Percentiles rank a stretch among this genome's conserved stretches.
Evolutionary conservation across 2,113 vertebrate genomes (phyloP).

Genomic region (Nannospalax galili): DNA sequence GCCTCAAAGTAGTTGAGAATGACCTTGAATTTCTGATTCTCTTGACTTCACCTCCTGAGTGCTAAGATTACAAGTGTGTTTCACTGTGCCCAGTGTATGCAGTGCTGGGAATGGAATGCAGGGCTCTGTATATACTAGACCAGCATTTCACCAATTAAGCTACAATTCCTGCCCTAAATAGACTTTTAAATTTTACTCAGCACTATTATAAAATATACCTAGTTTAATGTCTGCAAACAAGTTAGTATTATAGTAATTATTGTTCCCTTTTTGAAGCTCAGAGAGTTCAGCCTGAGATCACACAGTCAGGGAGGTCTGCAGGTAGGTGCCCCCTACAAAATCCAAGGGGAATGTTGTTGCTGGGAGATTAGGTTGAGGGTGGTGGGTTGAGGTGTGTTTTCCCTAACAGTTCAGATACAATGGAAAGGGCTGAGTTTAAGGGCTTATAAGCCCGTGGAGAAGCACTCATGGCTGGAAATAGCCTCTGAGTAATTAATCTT

Average conservation of each 20-base stretch:
- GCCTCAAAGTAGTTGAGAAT: neutral
- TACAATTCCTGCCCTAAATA: neutral
- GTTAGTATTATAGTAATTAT: neutral
- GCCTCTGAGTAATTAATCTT: neutral
- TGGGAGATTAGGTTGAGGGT: too few species aligned
- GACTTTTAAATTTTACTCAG: neutral
- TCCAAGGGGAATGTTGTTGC: neutral
- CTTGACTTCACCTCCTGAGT: neutral
- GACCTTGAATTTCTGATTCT: neutral
- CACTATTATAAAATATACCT: neutral
- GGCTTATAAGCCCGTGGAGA: neutral
- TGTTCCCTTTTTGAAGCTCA: neutral
- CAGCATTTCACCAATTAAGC: too few species aligned
- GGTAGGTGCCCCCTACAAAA: neutral
- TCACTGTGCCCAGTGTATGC: too few species aligned
- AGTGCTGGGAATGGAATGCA: neutral
- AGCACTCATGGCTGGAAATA: neutral
- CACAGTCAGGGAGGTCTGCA: neutral
- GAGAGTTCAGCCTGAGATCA: neutral
- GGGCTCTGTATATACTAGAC: neutral
- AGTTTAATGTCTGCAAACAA: slow-evolving; percentile 34
- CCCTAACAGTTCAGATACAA: neutral
- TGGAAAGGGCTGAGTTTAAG: neutral
- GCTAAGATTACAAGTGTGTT: too few species aligned
- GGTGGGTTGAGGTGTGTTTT: neutral